phyloP scores from a whole-genome alignment of 2,888 invertebrate species.

The Ophion ventricosus region DNA sequence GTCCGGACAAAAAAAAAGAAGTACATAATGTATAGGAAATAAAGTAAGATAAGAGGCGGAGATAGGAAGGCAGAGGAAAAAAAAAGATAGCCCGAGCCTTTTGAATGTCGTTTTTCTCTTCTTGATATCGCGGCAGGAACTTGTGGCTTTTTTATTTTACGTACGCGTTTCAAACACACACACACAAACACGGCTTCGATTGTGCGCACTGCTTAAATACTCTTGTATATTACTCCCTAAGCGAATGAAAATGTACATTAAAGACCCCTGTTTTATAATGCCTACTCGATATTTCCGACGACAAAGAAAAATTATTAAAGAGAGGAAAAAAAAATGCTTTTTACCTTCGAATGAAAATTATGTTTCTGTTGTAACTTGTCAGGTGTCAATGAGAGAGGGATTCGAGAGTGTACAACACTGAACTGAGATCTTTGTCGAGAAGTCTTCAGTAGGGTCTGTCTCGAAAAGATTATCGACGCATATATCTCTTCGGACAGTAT shows the following conservation, averaged over 20 bases:
- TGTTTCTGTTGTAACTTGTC: neutral
- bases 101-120: slow-evolving; percentile 53
- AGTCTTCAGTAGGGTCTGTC: neutral
- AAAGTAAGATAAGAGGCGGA: slow-evolving; percentile 59
- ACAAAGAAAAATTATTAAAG: neutral
- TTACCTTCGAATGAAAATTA: neutral
- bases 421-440: neutral
- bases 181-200: slow-evolving; percentile 7
- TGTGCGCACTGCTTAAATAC: neutral
- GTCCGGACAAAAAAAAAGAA: slow-evolving; percentile 38
- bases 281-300: neutral
- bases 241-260: neutral
- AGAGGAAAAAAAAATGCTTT: slow-evolving; percentile 5
- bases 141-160: slow-evolving; percentile 46
- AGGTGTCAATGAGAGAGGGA: neutral
- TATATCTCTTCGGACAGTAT: too few species aligned
- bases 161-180: slow-evolving; percentile 12
- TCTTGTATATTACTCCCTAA: slow-evolving; percentile 5
- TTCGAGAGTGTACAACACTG: neutral
- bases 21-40: slow-evolving; percentile 54
- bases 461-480: neutral
- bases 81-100: slow-evolving; percentile 47
- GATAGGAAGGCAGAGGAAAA: slow-evolving; percentile 48
- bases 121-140: slow-evolving; percentile 59
- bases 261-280: neutral